These are phyloP conservation scores for Scytalopus superciliaris DNA, from an alignment of 2,113 vertebrate genomes.

Conservation along the genomic window DNA sequence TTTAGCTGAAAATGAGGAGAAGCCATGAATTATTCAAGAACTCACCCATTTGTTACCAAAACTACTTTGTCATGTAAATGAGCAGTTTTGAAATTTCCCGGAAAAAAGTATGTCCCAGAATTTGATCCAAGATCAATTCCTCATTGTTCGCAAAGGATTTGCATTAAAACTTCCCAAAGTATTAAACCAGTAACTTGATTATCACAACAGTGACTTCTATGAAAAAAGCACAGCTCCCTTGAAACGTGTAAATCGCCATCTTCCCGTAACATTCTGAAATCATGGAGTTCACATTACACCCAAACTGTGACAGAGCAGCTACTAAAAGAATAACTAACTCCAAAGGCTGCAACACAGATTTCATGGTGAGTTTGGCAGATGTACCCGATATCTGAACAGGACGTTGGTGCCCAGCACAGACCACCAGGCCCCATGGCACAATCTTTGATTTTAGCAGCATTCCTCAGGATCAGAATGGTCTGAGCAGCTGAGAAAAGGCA, in stretches of 20 bases:
- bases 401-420: not conserved
- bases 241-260: not conserved
- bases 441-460: not conserved
- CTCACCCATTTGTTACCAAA: conserved; percentile 13
- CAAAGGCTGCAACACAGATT: not conserved
- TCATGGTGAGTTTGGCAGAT: not conserved
- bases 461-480: not conserved
- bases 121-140: not conserved
- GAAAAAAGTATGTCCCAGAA: not conserved
- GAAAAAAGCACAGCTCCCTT: not conserved
- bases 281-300: not conserved
- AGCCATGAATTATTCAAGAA: conserved; percentile 34
- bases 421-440: not conserved
- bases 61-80: not conserved
- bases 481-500: not conserved
- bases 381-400: not conserved
- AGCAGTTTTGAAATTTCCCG: not conserved
- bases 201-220: not conserved
- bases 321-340: not conserved
- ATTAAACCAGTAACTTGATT: not conserved
- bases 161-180: not conserved
- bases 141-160: not conserved
- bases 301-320: not conserved
- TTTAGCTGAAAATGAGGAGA: conserved; percentile 21
- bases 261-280: not conserved